phyloP scores from a whole-genome alignment of 2,888 invertebrate genomes.

The Pelosia muscerda region DNA sequence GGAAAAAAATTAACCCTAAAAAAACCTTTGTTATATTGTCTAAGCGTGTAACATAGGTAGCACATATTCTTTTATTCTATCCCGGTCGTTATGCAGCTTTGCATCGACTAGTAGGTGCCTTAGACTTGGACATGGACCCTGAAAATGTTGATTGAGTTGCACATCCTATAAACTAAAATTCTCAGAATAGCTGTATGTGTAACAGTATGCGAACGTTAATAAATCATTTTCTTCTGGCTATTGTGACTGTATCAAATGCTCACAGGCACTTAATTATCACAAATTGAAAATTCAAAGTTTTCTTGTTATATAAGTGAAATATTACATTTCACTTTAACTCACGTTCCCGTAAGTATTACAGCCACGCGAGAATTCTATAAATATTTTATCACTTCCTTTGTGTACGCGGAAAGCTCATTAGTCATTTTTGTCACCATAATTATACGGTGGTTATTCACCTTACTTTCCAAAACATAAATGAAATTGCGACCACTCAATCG shows the following conservation, averaged over 20 bases:
- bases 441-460: conserved; percentile 29
- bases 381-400: conserved; percentile 58
- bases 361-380: conserved; percentile 56
- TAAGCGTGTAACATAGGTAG: no score
- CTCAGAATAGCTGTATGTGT: no score
- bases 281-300: conserved; percentile 14
- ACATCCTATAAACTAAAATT: no score
- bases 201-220: no score
- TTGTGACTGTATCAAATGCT: not conserved
- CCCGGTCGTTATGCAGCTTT: no score
- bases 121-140: no score
- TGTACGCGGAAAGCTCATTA: conserved; percentile 53
- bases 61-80: no score
- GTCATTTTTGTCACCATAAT: conserved; percentile 55
- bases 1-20: no score
- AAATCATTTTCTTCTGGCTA: no score
- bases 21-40: no score
- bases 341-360: conserved; percentile 36
- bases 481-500: conserved; percentile 24
- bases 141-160: no score
- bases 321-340: conserved; percentile 30
- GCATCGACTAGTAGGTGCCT: no score
- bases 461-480: conserved; percentile 28
- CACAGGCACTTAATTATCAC: not conserved
- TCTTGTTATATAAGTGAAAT: conserved; percentile 28